Base-by-base conservation (phyloP, 2,113 vertebrate genomes). In the Himantopus leucocephalus region DNA sequence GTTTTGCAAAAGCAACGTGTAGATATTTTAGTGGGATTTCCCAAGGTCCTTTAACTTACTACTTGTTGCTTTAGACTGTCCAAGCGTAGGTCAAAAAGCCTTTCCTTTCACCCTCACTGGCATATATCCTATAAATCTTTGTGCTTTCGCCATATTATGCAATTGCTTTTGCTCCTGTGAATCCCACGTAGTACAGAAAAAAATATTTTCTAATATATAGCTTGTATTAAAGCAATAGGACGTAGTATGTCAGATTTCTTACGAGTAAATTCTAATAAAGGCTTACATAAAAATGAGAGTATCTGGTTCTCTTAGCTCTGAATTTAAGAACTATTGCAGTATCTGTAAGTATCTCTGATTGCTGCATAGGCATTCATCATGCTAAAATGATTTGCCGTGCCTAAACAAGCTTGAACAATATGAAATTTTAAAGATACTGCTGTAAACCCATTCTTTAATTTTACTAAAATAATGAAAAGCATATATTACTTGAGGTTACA, bases 401-500 rank as follows among this genome's bases (percentile, higher is more conserved):
- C 94, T 86, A 96, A 98, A 97, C 62, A 91, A 95, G 94, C 88
- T 45, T 93, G 81, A 97, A 85, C 96, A 94, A 76, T 97, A 98
- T 98, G 88, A 98, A 98, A 98, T 95, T 98, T 98, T 98, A 98
- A 98, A 98, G 97, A 97, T 94, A 92, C 24, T 91, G 94, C 85
- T 91, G 88, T 94, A 91, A 97, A 87, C 84, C 76, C 96, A 85
- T 97, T 97, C 83, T 96, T 98, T 98, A 97, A 95, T 98, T 98
- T 97, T 97, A 97, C 92, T 90, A 95, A 97, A 98, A 97, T 98
- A 98, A 98, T 98, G 98, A 98, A 98, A 98, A 97, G 7, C 97
- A 98, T 98, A 97, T 97, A 97, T 98, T 98, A 98, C 84, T 96
- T 87, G 78, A 81, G 94, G 95, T 97, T 95, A 92, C 92, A 84